Conservation (phyloP, 2,888 invertebrate species). For the Pyrgus malvae region DNA sequence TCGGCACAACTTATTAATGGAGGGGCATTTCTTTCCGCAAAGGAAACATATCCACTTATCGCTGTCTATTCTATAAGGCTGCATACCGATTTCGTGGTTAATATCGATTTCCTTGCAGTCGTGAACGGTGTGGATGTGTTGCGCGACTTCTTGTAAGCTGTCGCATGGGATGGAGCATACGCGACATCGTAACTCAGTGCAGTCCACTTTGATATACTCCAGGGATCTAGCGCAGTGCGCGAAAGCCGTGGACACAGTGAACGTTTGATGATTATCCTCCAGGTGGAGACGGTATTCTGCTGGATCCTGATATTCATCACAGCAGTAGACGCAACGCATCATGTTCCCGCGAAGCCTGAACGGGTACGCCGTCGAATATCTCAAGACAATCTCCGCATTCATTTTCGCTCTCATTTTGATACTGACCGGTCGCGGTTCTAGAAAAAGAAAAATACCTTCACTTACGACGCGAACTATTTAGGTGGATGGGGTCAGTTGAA, state of each 20-base stretch:
- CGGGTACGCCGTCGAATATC: constrained; percentile 66
- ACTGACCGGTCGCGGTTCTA: constrained; percentile 56
- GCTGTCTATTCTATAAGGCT: constrained; percentile 58
- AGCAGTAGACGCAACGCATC: constrained; percentile 69
- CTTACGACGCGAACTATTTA: constrained; percentile 5
- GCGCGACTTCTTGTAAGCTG: constrained; percentile 49
- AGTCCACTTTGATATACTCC: constrained; percentile 66
- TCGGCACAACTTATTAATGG: constrained; percentile 55
- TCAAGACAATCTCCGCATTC: constrained; percentile 67
- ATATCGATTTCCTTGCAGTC: constrained; percentile 47
- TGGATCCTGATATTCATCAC: constrained; percentile 59
- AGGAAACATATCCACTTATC: constrained; percentile 57
- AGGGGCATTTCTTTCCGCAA: constrained; percentile 56
- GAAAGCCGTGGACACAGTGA: constrained; percentile 60
- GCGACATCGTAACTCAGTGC: constrained; percentile 57
- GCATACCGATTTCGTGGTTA: constrained; percentile 54
- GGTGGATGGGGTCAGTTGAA: too few species aligned
- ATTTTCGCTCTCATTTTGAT: constrained; percentile 53
- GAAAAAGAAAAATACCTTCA: constrained; percentile 42
- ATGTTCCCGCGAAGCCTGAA: constrained; percentile 61
- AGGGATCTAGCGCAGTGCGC: constrained; percentile 54
- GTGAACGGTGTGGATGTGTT: constrained; percentile 54
- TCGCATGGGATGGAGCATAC: constrained; percentile 49
- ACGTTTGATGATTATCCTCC: constrained; percentile 49
- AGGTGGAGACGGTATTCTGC: constrained; percentile 56